Evolutionary conservation across 92 coral and sea anemone species (phyloP), one percentile per base, ranked within the genome.

Genomic region (Phenganax stokvisi): DNA sequence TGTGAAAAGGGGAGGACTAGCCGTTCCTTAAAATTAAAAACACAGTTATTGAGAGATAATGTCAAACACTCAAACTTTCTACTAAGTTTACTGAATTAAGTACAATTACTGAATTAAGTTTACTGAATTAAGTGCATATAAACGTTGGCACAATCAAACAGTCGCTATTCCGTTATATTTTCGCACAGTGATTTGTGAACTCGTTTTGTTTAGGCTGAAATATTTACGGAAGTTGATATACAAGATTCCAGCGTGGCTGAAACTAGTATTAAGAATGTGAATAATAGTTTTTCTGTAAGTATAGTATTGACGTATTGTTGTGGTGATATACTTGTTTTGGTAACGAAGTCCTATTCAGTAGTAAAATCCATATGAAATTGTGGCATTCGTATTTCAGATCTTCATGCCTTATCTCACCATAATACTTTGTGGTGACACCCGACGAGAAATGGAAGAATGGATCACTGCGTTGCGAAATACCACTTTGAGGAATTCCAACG

Each of bases 401-500:
- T 92, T 94, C 78, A 94, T 97, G 77, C 92, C 97, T 53, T 90
- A 88, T 62, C 97, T 90, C 74, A 90, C 89, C 30, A 87, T 94
- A 16, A 91, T 89, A 58, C 81, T 94, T 1, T 92, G 97, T 86
- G 98, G 94, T 17, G 98, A 94, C 71, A 86, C 89, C 55, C 84
- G 98, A 57, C 84, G 91, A 65, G 98, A 94, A 83, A 94, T 94
- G 98, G 98, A 94, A 65, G 98, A 94, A 57, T 94, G 98, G 98
- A 90, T 94, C 53, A 86, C 60, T 64, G 83, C 83, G 2, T 17
- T 79, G 62, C 67, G 74, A 28, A 79, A 65, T 20, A 69, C 53
- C n/a, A 79, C 83, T 12, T 27, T 47, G 37, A 79, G 74, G 61
- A 79, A 65, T 79, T 79, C 83, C 15, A 79, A 79, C 44, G 83